phyloP scores from a whole-genome alignment of 2,797 vertebrate genomes.

The Micrastur ruficollis region DNA sequence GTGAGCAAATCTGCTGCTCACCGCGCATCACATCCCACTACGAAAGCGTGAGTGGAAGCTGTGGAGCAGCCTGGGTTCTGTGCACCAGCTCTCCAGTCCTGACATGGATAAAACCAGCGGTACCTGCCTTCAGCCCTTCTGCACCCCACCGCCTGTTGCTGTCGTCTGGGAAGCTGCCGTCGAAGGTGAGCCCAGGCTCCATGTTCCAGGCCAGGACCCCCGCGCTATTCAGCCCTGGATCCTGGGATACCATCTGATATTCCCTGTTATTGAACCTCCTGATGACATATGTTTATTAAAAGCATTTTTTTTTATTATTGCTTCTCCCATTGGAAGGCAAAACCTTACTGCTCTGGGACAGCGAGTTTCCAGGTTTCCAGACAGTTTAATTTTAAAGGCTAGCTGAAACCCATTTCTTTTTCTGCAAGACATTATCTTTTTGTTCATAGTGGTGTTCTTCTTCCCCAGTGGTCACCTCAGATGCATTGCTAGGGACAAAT shows the following conservation, averaged over 20 bases:
- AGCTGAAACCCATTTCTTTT: not conserved
- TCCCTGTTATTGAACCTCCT: not conserved
- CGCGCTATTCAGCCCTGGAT: not conserved
- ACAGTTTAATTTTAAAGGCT: not conserved
- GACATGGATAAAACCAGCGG: not conserved
- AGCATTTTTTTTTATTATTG: not conserved
- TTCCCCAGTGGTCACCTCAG: not conserved
- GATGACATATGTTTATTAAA: not conserved
- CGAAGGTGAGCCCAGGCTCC: not conserved
- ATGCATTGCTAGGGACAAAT: not conserved
- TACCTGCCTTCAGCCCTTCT: not conserved
- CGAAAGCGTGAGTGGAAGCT: rapidly evolving
- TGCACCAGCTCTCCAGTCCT: not conserved
- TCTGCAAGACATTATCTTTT: not conserved
- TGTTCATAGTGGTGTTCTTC: not conserved
- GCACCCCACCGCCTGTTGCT: not conserved
- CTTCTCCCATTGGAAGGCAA: not conserved
- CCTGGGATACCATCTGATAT: not conserved
- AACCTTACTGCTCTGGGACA: not conserved
- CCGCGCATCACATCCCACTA: not conserved
- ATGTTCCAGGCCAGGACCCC: not conserved
- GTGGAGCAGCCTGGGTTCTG: no score
- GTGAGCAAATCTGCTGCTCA: not conserved
- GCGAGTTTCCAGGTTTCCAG: no score
- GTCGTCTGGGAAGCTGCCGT: no score